These are phyloP conservation scores for Theropithecus gelada DNA, from an alignment of 2,113 vertebrate genomes.

Conservation along the genomic window DNA sequence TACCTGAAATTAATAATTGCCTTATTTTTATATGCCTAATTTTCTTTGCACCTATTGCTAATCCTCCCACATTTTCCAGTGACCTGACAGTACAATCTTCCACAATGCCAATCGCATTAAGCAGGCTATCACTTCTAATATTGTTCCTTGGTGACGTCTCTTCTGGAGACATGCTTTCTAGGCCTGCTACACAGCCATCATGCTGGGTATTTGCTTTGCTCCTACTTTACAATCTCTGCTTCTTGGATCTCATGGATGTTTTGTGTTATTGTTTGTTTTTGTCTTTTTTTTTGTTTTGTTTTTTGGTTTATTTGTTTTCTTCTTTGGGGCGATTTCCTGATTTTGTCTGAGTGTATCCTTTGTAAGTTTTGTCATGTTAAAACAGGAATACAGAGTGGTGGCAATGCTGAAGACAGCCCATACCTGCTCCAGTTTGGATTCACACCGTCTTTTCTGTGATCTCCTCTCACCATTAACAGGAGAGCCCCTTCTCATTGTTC, in stretches of 20 bases:
- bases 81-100: not conserved
- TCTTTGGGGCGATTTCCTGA: not conserved
- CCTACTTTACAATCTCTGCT: not conserved
- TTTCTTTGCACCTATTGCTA: slow-evolving; percentile 28
- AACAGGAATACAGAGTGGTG: not conserved
- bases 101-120: not conserved
- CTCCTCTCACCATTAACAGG: not conserved
- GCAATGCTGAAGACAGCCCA: not conserved
- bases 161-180: not conserved
- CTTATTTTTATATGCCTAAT: not conserved
- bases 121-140: slow-evolving; percentile 10
- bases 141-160: not conserved
- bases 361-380: not conserved
- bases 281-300: not conserved
- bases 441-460: not conserved
- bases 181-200: not conserved
- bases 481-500: too few species aligned
- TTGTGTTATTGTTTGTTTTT: not conserved
- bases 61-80: not conserved
- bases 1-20: slow-evolving; percentile 18
- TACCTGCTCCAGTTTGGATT: not conserved
- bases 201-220: not conserved
- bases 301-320: not conserved
- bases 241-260: not conserved
- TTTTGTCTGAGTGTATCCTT: not conserved